Base-by-base conservation (phyloP, 2,888 invertebrate species). In the Coecobrya sp. region DNA sequence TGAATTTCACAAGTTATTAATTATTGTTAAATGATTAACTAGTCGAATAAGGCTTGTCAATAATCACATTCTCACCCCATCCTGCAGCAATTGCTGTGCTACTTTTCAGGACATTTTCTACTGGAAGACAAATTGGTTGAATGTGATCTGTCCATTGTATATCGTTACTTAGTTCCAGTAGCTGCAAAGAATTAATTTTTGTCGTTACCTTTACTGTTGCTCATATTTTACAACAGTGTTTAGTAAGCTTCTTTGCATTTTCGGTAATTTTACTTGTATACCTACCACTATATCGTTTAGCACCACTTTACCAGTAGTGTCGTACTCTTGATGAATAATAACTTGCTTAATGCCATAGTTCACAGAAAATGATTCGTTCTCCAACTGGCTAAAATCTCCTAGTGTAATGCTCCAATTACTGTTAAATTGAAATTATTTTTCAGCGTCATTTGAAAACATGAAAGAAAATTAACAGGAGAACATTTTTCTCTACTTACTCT, bases 71-170 rank as follows among this genome's bases (percentile, higher is more conserved):
- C 65, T 81, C 25, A 76, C 93, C 93, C 93, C 93, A 93, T 49
- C 93, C 93, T 0, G 90, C 86, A 65, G 93, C 93, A 76, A 84
- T 55, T 5, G 89, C 92, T 8, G 25, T 19, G 2, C 86, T 59
- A 22, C 13, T n/a, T 0, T 36, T 45, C 11, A 45, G 22, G 11
- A 59, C 13, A n/a, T 86, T 45, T 19, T 52, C 62, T n/a, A n/a
- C 49, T 1, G 93, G 93, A 25, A 93, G 85, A 52, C 93, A 93
- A 42, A 93, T 93, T 4, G 93, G 92, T 16, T 89, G 91, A 22
- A 86, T 89, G 27, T 93, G 84, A n/a, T 91, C 70, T 1, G 82
- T 92, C 93, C 93, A 93, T 45, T 89, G 5, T 13, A 93, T 93
- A 45, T 89, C 68, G 5, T 93, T 85, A 10, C 36, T 84, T 11